These are phyloP conservation scores for Hucho hucho DNA, from an alignment of 2,113 vertebrate species.

Conservation along the genomic window DNA sequence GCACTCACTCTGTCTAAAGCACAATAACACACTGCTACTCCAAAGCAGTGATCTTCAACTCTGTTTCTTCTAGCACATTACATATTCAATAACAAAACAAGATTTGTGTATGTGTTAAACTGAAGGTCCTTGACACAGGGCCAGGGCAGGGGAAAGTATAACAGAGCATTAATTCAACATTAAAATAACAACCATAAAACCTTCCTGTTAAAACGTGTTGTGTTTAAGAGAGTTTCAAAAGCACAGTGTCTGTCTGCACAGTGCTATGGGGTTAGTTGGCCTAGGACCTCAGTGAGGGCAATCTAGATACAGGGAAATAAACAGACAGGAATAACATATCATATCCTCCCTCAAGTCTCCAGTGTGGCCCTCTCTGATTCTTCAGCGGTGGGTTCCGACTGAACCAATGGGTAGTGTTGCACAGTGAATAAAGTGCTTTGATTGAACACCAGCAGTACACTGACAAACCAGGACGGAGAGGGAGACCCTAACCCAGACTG, in stretches of 20 bases:
- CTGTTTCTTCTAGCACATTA: background rate
- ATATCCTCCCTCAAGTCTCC: background rate
- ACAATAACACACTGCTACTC: background rate
- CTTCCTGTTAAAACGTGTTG: slow-evolving; percentile 27
- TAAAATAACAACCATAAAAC: background rate
- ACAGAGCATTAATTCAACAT: background rate
- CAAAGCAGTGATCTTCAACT: background rate
- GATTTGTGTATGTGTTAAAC: background rate
- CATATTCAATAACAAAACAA: background rate
- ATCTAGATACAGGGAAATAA: background rate
- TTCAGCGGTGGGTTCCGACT: background rate
- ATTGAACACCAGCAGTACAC: slow-evolving; percentile 4
- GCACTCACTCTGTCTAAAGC: too few relatives aligned
- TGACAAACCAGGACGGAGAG: background rate
- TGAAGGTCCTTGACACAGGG: background rate
- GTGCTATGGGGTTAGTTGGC: background rate
- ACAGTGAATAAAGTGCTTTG: slow-evolving; percentile 32
- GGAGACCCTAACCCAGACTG: too few relatives aligned
- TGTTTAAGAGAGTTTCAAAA: slow-evolving; percentile 38
- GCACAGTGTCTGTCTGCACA: background rate
- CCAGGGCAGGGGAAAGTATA: background rate
- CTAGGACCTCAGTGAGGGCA: slow-evolving; percentile 21
- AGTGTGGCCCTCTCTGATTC: background rate
- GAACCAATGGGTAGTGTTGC: slow-evolving; percentile 8
- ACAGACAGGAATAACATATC: background rate